These are phyloP conservation scores for Augochlora pura DNA, from an alignment of 1,140 invertebrate genomes.

Conservation along the genomic window DNA sequence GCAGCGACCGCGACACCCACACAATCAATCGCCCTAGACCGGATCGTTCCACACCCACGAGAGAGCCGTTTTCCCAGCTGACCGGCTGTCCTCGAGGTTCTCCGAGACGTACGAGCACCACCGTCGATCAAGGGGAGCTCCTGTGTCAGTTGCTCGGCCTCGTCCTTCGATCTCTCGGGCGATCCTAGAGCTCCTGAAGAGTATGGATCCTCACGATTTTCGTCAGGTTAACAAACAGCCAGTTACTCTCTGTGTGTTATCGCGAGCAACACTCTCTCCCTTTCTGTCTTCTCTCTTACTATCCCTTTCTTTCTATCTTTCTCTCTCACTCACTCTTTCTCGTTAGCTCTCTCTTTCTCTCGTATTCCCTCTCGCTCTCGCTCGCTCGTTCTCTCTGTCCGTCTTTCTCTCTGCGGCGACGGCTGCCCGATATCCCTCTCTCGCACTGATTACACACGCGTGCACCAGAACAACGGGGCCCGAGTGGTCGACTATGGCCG, in stretches of 20 bases:
- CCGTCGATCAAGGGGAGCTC: no score
- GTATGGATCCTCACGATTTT: no score
- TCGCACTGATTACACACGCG: slow-evolving; percentile 48
- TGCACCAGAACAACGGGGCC: background rate
- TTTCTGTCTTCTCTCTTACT: background rate
- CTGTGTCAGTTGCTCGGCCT: no score
- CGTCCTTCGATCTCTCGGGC: background rate
- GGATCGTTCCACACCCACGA: slow-evolving; percentile 62
- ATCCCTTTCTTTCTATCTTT: background rate
- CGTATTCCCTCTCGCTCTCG: background rate
- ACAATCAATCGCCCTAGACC: slow-evolving; percentile 59
- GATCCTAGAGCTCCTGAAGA: background rate
- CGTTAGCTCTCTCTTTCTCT: background rate
- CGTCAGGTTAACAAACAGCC: no score
- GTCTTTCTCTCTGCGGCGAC: no score
- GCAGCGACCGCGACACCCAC: slow-evolving; percentile 62
- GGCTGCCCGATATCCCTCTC: slow-evolving; percentile 18
- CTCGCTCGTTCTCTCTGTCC: no score
- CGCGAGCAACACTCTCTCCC: background rate
- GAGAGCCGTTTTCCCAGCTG: slow-evolving; percentile 45
- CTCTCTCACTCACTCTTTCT: background rate
- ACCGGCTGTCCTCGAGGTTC: slow-evolving; percentile 21
- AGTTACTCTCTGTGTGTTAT: no score
- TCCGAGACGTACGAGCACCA: no score
- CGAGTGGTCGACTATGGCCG: background rate